Percentiles rank a stretch among this genome's conserved stretches.
Evolutionary conservation across 2,888 invertebrate genomes (phyloP).

Genomic region (Caenorhabditis sp.): DNA sequence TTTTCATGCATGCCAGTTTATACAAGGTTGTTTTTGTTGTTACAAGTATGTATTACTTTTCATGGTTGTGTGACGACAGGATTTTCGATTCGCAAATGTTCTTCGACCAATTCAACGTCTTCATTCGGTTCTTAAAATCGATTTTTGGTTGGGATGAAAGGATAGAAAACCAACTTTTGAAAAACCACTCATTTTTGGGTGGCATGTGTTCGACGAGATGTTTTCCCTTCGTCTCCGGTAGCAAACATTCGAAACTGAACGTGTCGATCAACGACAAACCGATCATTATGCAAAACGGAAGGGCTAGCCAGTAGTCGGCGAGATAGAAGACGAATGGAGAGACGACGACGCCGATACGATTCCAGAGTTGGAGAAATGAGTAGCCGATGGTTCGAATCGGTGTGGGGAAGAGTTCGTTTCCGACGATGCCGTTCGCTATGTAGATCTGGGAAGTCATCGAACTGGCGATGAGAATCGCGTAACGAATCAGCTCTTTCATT

Average conservation of each 20-base stretch:
- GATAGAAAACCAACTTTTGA: constrained; percentile 6
- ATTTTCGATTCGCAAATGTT: background rate
- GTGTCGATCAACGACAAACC: constrained; percentile 49
- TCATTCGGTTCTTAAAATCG: background rate
- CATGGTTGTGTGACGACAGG: background rate
- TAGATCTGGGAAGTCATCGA: constrained; percentile 54
- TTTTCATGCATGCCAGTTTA: too few relatives aligned
- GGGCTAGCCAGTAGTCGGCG: constrained; percentile 54
- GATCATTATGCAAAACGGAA: constrained; percentile 61
- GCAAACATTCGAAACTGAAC: constrained; percentile 47
- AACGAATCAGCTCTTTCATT: constrained; percentile 46
- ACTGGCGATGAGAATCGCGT: constrained; percentile 42
- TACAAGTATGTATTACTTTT: background rate
- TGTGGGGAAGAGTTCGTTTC: constrained; percentile 65
- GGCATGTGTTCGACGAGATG: constrained; percentile 63
- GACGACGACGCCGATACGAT: constrained; percentile 60
- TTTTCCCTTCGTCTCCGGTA: constrained; percentile 64
- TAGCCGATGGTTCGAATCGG: constrained; percentile 61
- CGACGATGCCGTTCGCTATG: constrained; percentile 53
- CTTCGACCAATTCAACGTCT: background rate
- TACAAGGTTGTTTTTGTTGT: too few relatives aligned
- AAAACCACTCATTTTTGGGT: constrained; percentile 45
- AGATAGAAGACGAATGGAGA: constrained; percentile 62
- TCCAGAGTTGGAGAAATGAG: constrained; percentile 59
- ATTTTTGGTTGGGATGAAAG: background rate